These are phyloP conservation scores for Terebella lapidaria DNA, from an alignment of 2,888 invertebrate species.

Conservation along the genomic window DNA sequence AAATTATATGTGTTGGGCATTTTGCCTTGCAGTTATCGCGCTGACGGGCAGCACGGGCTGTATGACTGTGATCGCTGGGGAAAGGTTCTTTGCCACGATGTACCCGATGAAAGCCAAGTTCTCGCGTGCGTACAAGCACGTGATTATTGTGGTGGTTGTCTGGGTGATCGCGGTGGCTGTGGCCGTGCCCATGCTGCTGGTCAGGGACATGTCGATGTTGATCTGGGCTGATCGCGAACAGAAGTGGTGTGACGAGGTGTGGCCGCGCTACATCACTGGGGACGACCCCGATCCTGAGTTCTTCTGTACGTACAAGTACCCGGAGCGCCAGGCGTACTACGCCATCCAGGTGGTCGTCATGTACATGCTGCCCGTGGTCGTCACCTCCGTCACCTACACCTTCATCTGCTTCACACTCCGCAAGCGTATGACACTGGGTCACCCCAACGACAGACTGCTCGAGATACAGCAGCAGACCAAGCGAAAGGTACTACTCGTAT, in stretches of 20 bases:
- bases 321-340: slow-evolving; percentile 29
- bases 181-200: slow-evolving; percentile 35
- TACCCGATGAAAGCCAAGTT: slow-evolving; percentile 31
- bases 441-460: slow-evolving; percentile 2
- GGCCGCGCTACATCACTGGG: slow-evolving; percentile 29
- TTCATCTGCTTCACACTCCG: slow-evolving; percentile 20
- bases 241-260: slow-evolving; percentile 36
- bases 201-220: slow-evolving; percentile 23
- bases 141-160: slow-evolving; percentile 25
- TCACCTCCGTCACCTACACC: slow-evolving; percentile 37
- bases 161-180: slow-evolving; percentile 31
- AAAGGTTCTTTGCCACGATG: slow-evolving; percentile 42
- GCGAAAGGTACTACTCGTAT: slow-evolving; percentile 4
- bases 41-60: slow-evolving; percentile 39
- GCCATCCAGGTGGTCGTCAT: slow-evolving; percentile 33
- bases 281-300: slow-evolving; percentile 12
- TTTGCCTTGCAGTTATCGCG: slow-evolving; percentile 36
- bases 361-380: slow-evolving; percentile 37
- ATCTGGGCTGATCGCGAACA: slow-evolving; percentile 32
- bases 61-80: slow-evolving; percentile 39
- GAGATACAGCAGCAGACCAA: slow-evolving; percentile 4
- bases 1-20: too few species aligned
- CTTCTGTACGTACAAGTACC: slow-evolving; percentile 10
- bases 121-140: slow-evolving; percentile 1
- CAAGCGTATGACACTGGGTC: background rate